Evolutionary conservation across 2,113 vertebrate genomes (phyloP).

Genomic region (Numenius arquata): DNA sequence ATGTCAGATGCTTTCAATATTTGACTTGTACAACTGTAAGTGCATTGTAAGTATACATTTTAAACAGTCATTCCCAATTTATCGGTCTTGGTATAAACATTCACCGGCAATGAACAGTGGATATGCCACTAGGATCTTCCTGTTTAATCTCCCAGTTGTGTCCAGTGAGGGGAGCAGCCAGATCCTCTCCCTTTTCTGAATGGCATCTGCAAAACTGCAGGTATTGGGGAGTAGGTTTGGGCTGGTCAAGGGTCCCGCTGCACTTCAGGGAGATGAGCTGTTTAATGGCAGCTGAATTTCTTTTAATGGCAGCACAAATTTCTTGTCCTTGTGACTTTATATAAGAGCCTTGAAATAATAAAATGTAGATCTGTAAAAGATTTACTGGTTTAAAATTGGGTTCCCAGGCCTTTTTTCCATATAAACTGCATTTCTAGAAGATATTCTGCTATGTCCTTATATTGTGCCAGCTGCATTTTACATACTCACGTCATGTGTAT

Average conservation of each 20-base stretch:
- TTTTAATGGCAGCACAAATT: not conserved
- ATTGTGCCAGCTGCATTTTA: not conserved
- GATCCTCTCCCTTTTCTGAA: not conserved
- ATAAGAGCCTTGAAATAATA: not conserved
- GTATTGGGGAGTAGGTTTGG: not conserved
- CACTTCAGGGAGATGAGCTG: not conserved
- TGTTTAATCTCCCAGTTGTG: not conserved
- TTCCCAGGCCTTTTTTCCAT: not conserved
- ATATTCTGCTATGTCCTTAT: not conserved
- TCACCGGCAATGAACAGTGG: not conserved
- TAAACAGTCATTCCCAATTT: not conserved
- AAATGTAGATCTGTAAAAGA: not conserved
- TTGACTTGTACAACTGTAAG: not conserved
- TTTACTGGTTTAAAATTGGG: not conserved
- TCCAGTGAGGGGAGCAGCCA: not conserved
- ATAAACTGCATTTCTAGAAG: not conserved
- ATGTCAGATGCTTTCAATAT: slow-evolving; percentile 21
- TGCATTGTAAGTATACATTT: not conserved
- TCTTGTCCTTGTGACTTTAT: not conserved
- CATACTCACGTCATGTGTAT: not conserved
- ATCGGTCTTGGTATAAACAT: not conserved
- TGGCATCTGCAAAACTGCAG: not conserved
- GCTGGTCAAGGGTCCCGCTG: not conserved
- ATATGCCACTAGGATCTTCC: not conserved
- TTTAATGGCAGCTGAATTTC: not conserved